Evolutionary conservation across 2,797 vertebrate genomes (phyloP).

Genomic region (Diplodus sargus): DNA sequence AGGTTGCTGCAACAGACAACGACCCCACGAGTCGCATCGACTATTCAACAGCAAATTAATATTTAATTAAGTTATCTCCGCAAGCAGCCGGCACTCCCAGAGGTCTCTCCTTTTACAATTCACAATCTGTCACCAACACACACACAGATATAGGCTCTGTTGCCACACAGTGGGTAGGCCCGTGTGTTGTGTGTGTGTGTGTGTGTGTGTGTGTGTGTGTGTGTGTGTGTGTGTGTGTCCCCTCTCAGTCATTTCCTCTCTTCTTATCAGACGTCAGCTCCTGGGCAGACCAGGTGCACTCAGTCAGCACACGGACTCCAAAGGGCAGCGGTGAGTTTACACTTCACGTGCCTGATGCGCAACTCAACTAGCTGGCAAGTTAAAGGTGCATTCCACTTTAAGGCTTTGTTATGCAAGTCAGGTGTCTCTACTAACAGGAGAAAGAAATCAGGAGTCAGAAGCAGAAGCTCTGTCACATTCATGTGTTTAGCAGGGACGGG

Average conservation of each 20-base stretch:
- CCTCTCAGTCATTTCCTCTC: slow-evolving; percentile 11
- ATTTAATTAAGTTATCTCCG: slow-evolving; percentile 57
- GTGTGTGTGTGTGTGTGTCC: background rate
- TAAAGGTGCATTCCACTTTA: background rate
- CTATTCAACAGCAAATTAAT: slow-evolving; percentile 43
- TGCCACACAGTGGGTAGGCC: background rate
- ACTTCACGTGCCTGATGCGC: background rate
- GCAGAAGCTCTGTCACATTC: too few species aligned
- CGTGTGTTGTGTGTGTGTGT: background rate
- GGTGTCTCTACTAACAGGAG: too few species aligned
- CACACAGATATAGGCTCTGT: background rate
- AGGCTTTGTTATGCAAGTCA: background rate
- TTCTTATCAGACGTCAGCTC: slow-evolving; percentile 62
- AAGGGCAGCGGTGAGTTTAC: slow-evolving; percentile 52
- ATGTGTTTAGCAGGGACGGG: too few species aligned
- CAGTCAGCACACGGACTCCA: slow-evolving; percentile 53
- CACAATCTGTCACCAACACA: background rate
- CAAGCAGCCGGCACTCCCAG: background rate
- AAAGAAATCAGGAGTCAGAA: too few species aligned
- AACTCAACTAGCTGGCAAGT: background rate
- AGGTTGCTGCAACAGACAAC: slow-evolving; percentile 1
- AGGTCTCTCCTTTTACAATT: slow-evolving; percentile 4
- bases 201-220: background rate
- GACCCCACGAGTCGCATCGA: background rate
- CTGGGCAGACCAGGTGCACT: slow-evolving; percentile 24